These are phyloP conservation scores for Chionomys nivalis DNA, from an alignment of 2,113 vertebrate species.

Conservation along the genomic window DNA sequence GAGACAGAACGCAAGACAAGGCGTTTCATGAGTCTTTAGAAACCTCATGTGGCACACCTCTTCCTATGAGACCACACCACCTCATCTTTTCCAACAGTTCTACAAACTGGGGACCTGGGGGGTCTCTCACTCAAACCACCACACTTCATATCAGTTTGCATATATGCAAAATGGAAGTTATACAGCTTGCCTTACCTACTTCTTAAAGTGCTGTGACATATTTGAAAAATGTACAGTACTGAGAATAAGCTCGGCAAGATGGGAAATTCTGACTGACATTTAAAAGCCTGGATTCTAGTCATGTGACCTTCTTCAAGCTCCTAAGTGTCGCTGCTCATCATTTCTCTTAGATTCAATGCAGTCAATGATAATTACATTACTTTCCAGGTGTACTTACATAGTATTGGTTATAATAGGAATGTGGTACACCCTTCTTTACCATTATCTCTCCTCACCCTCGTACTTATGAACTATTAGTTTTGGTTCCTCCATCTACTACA, in stretches of 20 bases:
- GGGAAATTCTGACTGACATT: neutral
- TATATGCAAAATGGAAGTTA: neutral
- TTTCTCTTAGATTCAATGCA: neutral
- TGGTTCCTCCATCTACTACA: neutral
- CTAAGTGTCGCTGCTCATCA: neutral
- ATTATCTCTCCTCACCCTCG: neutral
- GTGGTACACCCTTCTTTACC: neutral
- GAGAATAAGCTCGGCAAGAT: neutral
- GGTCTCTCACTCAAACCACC: neutral
- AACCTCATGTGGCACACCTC: neutral
- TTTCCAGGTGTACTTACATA: neutral
- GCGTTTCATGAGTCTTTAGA: neutral
- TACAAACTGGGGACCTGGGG: no score
- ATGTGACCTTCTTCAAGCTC: neutral
- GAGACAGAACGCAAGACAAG: neutral
- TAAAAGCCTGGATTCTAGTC: neutral
- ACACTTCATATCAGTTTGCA: constrained; percentile 13
- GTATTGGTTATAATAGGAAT: neutral
- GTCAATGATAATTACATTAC: neutral
- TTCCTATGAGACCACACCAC: no score
- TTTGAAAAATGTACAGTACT: neutral
- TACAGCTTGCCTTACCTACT: neutral
- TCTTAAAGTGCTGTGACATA: neutral
- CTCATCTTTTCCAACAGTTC: neutral
- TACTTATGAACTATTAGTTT: neutral